Evolutionary conservation across 2,797 vertebrate genomes (phyloP), one percentile per base, ranked within the genome.

Genomic region (Hozukius guyotensis): DNA sequence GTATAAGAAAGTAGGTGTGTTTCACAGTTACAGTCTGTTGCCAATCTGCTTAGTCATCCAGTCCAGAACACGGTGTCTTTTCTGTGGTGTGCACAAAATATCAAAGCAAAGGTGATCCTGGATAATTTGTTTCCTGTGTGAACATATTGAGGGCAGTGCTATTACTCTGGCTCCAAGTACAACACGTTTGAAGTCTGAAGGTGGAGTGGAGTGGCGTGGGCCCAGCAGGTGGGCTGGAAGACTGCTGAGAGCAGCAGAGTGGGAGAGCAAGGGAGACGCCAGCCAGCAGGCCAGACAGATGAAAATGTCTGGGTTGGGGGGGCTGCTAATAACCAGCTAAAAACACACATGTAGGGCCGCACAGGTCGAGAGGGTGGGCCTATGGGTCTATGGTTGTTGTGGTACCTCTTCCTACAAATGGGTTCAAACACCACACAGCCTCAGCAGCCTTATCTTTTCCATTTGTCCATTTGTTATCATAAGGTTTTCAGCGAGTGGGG

Each of bases 181-280:
- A 80, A 84, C 82, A 75, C 61, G 82, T 92, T 91, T 91, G 87
- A 91, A 91, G 94, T 92, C 68, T 88, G 78, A 79, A 68, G 74
- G 80, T 72, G 56, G 52, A 69, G 75, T 34, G 82, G 80, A 83
- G 81, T 83, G 89, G 82, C 66, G 75, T 76, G 52, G 66, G 81
- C 89, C 80, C 91, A 87, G 95, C 92, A 94, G 93, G 93, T 88
- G 93, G 91, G 78, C 83, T 63, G 24, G n/a, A 38, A 77, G 84
- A 84, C 76, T 91, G 90, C 89, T 89, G 86, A 93, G 88, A 80
- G 78, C 80, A 70, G 83, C 83, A 87, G 75, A 77, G 81, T 13
- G 66, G 59, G 76, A 87, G 83, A 84, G 73, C 68, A 59, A 82
- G 60, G 56, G 72, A 69, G 89, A 92, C 60, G 81, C 84, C 85